These are phyloP conservation scores for Ceratitis capitata DNA, from an alignment of 1,140 invertebrate species.

Conservation along the genomic window DNA sequence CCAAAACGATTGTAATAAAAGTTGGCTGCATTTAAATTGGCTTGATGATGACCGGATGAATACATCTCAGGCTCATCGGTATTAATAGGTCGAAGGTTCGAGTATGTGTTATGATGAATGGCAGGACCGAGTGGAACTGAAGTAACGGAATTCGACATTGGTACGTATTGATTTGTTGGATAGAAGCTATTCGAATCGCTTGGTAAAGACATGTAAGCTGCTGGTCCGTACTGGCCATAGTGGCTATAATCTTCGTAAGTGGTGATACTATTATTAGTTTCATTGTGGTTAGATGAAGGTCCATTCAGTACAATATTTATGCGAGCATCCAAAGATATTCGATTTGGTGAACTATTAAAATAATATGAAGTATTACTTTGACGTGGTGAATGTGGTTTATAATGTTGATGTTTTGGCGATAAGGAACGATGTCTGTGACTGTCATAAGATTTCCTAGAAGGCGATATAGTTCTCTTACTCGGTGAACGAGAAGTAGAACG, in stretches of 20 bases:
- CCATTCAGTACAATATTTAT: constrained; percentile 45
- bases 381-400: constrained; percentile 42
- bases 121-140: neutral
- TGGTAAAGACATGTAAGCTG: constrained; percentile 51
- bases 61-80: neutral
- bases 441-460: neutral
- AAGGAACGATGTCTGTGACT: constrained; percentile 27
- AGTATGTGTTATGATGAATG: constrained; percentile 31
- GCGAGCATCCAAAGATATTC: constrained; percentile 42
- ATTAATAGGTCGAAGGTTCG: constrained; percentile 38
- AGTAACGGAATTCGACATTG: neutral
- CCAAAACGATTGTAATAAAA: constrained; percentile 43
- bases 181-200: constrained; percentile 45
- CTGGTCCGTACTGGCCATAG: constrained; percentile 51
- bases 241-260: constrained; percentile 48
- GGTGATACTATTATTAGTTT: constrained; percentile 35
- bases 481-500: constrained; percentile 23
- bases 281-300: neutral
- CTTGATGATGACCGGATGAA: neutral
- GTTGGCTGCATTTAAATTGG: constrained; percentile 16
- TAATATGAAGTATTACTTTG: constrained; percentile 44
- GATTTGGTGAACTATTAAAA: constrained; percentile 36
- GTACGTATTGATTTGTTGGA: constrained; percentile 51
- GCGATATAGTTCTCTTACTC: neutral
- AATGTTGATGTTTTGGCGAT: constrained; percentile 34